Evolutionary conservation across 1,140 invertebrate species (phyloP).

Genomic region (Acromyrmex heyeri): DNA sequence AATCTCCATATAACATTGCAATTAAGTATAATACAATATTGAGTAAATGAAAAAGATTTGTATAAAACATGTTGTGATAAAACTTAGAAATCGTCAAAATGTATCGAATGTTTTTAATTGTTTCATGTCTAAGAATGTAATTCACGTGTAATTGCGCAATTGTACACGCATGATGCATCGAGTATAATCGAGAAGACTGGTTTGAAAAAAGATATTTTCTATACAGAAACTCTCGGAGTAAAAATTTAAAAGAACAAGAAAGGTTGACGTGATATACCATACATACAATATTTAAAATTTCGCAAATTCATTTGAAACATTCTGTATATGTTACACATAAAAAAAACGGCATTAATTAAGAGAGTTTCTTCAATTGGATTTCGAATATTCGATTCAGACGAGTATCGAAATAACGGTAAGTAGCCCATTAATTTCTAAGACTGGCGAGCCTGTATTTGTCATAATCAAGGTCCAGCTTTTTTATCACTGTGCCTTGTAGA

Average conservation of each 20-base stretch:
- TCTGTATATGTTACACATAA: background rate
- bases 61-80: too few species aligned
- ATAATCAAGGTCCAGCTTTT: constrained; percentile 76
- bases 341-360: background rate
- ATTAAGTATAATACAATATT: too few species aligned
- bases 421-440: constrained; percentile 60
- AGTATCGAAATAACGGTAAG: constrained; percentile 16
- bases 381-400: background rate
- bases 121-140: too few species aligned
- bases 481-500: constrained; percentile 50
- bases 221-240: background rate
- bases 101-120: too few species aligned
- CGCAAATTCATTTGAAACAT: background rate
- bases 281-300: background rate
- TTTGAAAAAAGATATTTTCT: constrained; percentile 66
- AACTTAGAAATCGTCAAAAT: too few species aligned
- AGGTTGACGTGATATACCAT: constrained; percentile 1
- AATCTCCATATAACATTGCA: too few species aligned
- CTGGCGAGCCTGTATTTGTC: constrained; percentile 70
- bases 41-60: too few species aligned
- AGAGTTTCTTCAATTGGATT: background rate
- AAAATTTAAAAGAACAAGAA: background rate
- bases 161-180: constrained; percentile 47
- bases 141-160: constrained; percentile 64
- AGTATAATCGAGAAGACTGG: constrained; percentile 72